Base-by-base conservation (phyloP, 1,140 invertebrate species). In the Drosophila nasuta region DNA sequence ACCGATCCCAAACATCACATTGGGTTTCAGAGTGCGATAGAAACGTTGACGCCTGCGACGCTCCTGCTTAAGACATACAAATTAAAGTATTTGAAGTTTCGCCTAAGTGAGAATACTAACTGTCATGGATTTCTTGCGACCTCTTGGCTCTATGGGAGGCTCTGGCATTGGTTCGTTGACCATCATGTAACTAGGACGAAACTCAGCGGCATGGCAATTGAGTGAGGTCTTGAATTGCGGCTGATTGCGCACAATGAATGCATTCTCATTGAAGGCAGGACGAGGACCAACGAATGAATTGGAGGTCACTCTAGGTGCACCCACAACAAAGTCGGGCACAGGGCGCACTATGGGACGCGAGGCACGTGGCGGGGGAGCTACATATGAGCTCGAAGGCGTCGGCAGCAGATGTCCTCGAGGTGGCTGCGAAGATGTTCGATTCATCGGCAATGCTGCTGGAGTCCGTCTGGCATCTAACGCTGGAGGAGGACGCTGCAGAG, bases 41-140 rank as follows among this genome's bases (percentile, higher is more conserved):
- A 17, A 35, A 1, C 75, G 75, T 20, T 77, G 74, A 0, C 3
- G n/a, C 51, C 38, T 38, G n/a, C 59, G 74, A 52, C 74, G 41
- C 13, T 28, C 11, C 71, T 74, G 43, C 28, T 3, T 11, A 17
- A 38, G 8, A 38, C 1, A 38, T 38, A 10, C 35, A 38, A 25
- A 11, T 38, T 10, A 2, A 38, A 2, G 6, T 11, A 1, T 13
- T 25, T 0, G 1, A 41, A 54, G n/a, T 4, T 52, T 25, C 3
- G 3, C 20, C 20, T 25, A 25, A 3, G 35, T 41, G n/a, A 4
- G 13, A 11, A 13, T 43, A 43, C n/a, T 25, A 25, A 25, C 20
- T 13, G 41, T 13, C 3, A 43, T 43, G 41, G 41, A 43, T 7
- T 13, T 43, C n/a, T 13, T 43, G 41, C n/a, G 41, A 13, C 41